These are phyloP conservation scores for Lysiphlebus fabarum DNA, from an alignment of 1,140 invertebrate species.

Conservation along the genomic window DNA sequence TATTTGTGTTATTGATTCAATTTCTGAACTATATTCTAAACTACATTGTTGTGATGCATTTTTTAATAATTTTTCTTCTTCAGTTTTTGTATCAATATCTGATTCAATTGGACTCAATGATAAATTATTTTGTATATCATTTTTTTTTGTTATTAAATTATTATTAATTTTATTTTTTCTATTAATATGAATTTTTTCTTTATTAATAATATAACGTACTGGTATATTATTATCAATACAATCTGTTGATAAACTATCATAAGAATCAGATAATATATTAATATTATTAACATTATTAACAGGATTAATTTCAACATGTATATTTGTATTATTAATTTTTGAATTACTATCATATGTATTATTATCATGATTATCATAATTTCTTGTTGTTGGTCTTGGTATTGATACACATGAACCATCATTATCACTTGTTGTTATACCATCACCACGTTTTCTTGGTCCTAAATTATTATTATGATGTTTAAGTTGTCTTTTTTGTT, in stretches of 20 bases:
- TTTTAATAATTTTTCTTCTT: slow-evolving; percentile 51
- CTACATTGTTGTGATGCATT: slow-evolving; percentile 61
- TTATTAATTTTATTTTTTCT: slow-evolving; percentile 42
- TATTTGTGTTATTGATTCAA: slow-evolving; percentile 66
- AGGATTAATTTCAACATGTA: slow-evolving; percentile 64
- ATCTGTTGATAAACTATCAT: slow-evolving; percentile 51
- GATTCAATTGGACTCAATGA: slow-evolving; percentile 43
- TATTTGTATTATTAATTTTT: slow-evolving; percentile 77
- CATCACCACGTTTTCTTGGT: slow-evolving; percentile 61
- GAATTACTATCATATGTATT: slow-evolving; percentile 65
- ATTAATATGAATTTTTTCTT: slow-evolving; percentile 38
- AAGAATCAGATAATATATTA: slow-evolving; percentile 63
- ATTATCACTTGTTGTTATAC: slow-evolving; percentile 59
- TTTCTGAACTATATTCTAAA: slow-evolving; percentile 71
- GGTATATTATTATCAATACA: slow-evolving; percentile 49
- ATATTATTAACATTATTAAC: slow-evolving; percentile 61
- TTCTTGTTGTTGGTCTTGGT: slow-evolving; percentile 52
- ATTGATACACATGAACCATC: slow-evolving; percentile 50
- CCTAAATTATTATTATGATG: slow-evolving; percentile 73
- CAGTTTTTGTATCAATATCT: slow-evolving; percentile 53
- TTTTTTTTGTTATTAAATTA: slow-evolving; percentile 41
- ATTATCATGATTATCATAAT: slow-evolving; percentile 58
- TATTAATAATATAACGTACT: slow-evolving; percentile 46
- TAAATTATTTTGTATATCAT: slow-evolving; percentile 31
- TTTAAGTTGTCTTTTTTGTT: slow-evolving; percentile 71